phyloP scores from a whole-genome alignment of 1,140 invertebrate species.

The Acromyrmex echinatior region DNA sequence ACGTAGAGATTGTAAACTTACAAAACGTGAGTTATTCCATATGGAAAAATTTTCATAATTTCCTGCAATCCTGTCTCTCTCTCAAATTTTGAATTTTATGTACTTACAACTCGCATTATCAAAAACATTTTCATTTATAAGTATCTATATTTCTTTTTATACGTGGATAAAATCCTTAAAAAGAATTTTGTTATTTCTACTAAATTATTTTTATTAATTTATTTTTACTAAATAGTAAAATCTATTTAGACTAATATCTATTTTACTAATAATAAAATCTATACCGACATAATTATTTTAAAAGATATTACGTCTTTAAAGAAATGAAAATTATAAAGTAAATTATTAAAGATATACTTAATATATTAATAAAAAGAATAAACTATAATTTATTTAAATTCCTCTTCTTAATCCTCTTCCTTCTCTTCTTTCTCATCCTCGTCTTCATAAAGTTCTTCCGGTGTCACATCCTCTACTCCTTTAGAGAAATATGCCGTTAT shows the following conservation, averaged over 20 bases:
- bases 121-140: neutral
- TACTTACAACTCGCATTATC: too few relatives aligned
- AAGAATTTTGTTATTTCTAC: too few relatives aligned
- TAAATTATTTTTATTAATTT: too few relatives aligned
- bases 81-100: neutral
- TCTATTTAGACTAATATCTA: too few relatives aligned
- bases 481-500: slow-evolving; percentile 78
- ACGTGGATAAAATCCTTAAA: neutral
- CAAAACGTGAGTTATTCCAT: neutral
- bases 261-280: too few relatives aligned
- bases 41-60: slow-evolving; percentile 36
- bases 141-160: neutral
- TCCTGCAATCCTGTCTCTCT: neutral
- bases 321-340: neutral
- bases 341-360: neutral
- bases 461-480: slow-evolving; percentile 66
- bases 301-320: neutral
- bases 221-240: too few relatives aligned
- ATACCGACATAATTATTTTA: neutral
- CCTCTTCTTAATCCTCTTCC: slow-evolving; percentile 35
- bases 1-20: slow-evolving; percentile 63
- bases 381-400: slow-evolving; percentile 3
- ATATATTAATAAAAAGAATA: slow-evolving; percentile 2
- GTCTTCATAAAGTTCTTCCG: slow-evolving; percentile 45
- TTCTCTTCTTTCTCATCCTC: slow-evolving; percentile 46